A percentile compares a stretch with the other conserved stretches of the same genome.
Conservation (phyloP, 2,113 vertebrate species). For the Acrocephalus arundinaceus region DNA sequence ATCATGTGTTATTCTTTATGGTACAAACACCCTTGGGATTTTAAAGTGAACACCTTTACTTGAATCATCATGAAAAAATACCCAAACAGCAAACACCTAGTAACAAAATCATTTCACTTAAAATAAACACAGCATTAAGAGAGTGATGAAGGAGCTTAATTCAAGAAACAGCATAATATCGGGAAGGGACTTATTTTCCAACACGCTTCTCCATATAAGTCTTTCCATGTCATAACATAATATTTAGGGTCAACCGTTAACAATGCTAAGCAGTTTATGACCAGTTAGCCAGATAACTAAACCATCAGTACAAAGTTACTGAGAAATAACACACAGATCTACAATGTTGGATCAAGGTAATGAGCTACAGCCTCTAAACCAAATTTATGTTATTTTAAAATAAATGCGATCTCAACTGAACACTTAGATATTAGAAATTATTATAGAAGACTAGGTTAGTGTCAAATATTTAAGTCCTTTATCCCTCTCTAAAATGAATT, state of each 20-base stretch:
- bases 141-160: background rate
- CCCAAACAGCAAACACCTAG: background rate
- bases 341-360: background rate
- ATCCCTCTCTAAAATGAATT: background rate
- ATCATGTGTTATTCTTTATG: background rate
- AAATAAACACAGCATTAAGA: background rate
- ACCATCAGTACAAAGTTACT: accelerated
- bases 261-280: background rate
- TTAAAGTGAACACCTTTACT: background rate
- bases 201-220: background rate
- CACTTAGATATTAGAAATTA: background rate
- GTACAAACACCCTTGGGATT: background rate
- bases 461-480: background rate
- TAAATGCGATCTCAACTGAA: background rate
- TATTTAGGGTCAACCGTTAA: background rate
- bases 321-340: background rate
- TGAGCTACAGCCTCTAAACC: background rate
- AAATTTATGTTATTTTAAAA: background rate
- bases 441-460: background rate
- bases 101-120: background rate
- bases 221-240: background rate
- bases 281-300: background rate
- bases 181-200: background rate
- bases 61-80: background rate
- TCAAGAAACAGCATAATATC: background rate